Percentiles rank a stretch among this genome's conserved stretches.
Evolutionary conservation across 2,888 invertebrate genomes (phyloP).

Genomic region (Liposcelis brunnea): DNA sequence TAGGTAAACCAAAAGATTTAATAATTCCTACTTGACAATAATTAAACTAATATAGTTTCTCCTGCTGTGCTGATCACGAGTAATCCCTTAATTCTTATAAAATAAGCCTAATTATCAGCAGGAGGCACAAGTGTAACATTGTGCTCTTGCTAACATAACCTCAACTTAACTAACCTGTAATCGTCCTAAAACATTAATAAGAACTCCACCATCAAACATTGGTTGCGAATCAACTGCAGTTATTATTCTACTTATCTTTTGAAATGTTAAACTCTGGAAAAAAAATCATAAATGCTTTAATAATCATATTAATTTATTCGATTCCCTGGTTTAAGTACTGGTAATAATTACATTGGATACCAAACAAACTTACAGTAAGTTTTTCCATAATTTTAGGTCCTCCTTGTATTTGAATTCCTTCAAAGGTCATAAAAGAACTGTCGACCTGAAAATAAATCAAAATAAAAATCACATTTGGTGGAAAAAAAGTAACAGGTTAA

Average conservation of each 20-base stretch:
- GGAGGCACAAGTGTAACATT: no score
- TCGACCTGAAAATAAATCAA: slow-evolving; percentile 42
- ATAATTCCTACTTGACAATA: slow-evolving; percentile 1
- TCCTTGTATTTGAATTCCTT: slow-evolving; percentile 84
- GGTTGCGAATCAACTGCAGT: slow-evolving; percentile 94
- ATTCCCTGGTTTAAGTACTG: background rate
- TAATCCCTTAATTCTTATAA: no score
- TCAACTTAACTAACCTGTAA: slow-evolving; percentile 73
- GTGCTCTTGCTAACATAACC: no score
- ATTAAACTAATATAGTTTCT: no score
- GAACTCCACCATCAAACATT: slow-evolving; percentile 91
- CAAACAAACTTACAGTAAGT: slow-evolving; percentile 52
- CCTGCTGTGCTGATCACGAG: no score
- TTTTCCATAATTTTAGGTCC: slow-evolving; percentile 90
- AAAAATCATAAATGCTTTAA: slow-evolving; percentile 12
- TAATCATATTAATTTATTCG: background rate
- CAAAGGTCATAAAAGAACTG: slow-evolving; percentile 90
- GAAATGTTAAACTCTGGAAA: slow-evolving; percentile 74
- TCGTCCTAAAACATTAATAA: slow-evolving; percentile 91
- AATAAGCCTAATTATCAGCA: background rate
- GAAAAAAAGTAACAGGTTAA: slow-evolving; percentile 3
- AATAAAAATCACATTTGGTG: background rate
- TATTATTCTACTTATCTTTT: slow-evolving; percentile 80
- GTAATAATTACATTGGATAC: background rate
- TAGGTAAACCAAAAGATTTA: slow-evolving; percentile 6